These are phyloP conservation scores for Eudasyphora cyanicolor DNA, from an alignment of 2,888 invertebrate genomes.

Conservation along the genomic window DNA sequence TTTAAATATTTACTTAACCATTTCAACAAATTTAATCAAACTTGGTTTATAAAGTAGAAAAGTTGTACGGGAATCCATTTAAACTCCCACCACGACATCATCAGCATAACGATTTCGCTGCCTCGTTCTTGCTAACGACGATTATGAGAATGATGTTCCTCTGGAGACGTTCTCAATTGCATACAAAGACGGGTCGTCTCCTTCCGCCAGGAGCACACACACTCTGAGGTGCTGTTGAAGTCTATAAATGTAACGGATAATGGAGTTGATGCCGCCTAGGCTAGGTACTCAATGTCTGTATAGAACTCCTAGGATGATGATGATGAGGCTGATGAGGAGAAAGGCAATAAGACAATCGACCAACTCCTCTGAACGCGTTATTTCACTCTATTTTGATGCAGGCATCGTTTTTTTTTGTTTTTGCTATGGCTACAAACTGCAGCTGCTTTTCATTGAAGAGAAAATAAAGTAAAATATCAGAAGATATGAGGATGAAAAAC, in stretches of 20 bases:
- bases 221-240: too few species aligned
- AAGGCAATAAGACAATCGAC: conserved; percentile 1
- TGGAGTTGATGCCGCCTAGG: background rate
- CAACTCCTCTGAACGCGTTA: background rate
- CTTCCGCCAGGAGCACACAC: background rate
- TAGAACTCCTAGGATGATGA: background rate
- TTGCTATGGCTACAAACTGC: conserved; percentile 15
- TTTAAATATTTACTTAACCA: background rate
- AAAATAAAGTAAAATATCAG: background rate
- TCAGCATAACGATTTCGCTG: background rate
- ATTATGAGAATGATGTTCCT: background rate
- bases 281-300: background rate
- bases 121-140: too few species aligned
- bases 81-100: background rate
- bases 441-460: background rate
- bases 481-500: background rate
- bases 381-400: background rate
- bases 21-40: background rate
- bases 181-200: background rate
- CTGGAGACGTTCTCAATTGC: background rate
- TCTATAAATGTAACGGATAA: conserved; percentile 3
- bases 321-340: background rate
- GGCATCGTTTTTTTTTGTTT: background rate
- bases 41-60: background rate
- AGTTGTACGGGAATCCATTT: background rate